phyloP scores from a whole-genome alignment of 2,888 invertebrate genomes.

The Dryobota labecula region DNA sequence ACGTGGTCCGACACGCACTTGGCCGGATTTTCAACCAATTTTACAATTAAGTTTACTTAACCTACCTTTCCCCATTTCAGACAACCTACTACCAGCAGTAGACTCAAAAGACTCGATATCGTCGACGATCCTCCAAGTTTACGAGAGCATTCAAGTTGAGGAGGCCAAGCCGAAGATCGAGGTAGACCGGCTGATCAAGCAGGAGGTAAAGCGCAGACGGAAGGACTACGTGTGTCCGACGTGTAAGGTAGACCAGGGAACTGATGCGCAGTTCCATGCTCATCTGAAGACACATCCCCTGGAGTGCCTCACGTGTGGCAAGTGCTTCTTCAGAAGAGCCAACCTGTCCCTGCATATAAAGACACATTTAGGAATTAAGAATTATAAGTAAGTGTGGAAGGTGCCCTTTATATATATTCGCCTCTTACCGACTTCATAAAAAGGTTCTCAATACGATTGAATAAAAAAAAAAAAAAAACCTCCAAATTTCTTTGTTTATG shows the following conservation, averaged over 20 bases:
- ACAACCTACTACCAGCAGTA: slow-evolving; percentile 72
- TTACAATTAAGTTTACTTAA: not conserved
- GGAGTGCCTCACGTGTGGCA: slow-evolving; percentile 95
- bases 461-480: too few relatives aligned
- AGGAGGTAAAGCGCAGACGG: slow-evolving; percentile 79
- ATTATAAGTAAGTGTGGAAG: slow-evolving; percentile 88
- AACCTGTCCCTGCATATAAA: slow-evolving; percentile 95
- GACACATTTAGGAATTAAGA: slow-evolving; percentile 95
- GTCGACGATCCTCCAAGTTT: slow-evolving; percentile 78
- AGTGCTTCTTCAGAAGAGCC: slow-evolving; percentile 93
- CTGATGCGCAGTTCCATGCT: slow-evolving; percentile 92
- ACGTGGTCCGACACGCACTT: too few relatives aligned
- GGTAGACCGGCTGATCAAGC: slow-evolving; percentile 83
- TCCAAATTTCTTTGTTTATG: too few relatives aligned
- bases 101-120: slow-evolving; percentile 82
- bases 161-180: slow-evolving; percentile 87
- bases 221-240: slow-evolving; percentile 84
- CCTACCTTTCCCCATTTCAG: slow-evolving; percentile 64
- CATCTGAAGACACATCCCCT: slow-evolving; percentile 95
- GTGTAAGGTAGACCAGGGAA: slow-evolving; percentile 91
- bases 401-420: not conserved
- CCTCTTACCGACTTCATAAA: too few relatives aligned
- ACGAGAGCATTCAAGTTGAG: slow-evolving; percentile 73
- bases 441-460: too few relatives aligned
- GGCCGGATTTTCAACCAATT: too few relatives aligned